Conservation (phyloP, 2,888 invertebrate genomes). For the Aromia moschata region DNA sequence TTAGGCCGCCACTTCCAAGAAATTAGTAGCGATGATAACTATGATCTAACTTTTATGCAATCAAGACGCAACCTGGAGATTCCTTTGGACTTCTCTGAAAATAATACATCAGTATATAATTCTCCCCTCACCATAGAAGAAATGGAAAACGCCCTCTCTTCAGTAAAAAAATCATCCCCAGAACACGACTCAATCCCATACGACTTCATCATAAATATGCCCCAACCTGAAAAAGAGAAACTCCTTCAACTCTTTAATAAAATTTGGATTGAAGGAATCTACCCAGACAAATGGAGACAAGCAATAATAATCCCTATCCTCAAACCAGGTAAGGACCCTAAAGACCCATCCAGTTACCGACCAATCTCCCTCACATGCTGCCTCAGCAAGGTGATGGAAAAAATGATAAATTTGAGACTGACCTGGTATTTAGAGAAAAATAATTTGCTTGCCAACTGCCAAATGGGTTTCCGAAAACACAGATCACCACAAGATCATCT, state of each 20-base stretch:
- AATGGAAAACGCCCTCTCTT: no score
- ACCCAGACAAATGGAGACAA: neutral
- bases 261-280: neutral
- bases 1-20: neutral
- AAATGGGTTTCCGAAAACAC: conserved; percentile 5
- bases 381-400: neutral
- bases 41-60: no score
- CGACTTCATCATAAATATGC: neutral
- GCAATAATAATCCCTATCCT: neutral
- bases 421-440: conserved; percentile 1
- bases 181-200: neutral
- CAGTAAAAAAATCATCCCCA: neutral
- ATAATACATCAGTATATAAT: neutral
- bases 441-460: neutral
- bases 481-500: conserved; percentile 1
- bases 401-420: conserved; percentile 6
- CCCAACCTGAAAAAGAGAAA: neutral
- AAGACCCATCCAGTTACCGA: neutral
- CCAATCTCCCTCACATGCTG: conserved; percentile 7
- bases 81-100: neutral
- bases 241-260: neutral
- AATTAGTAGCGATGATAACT: neutral
- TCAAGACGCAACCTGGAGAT: neutral
- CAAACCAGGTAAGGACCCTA: neutral
- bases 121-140: neutral